These are phyloP conservation scores for Enteromius unitaeniatus DNA, from an alignment of 2,797 vertebrate genomes.

Conservation along the genomic window DNA sequence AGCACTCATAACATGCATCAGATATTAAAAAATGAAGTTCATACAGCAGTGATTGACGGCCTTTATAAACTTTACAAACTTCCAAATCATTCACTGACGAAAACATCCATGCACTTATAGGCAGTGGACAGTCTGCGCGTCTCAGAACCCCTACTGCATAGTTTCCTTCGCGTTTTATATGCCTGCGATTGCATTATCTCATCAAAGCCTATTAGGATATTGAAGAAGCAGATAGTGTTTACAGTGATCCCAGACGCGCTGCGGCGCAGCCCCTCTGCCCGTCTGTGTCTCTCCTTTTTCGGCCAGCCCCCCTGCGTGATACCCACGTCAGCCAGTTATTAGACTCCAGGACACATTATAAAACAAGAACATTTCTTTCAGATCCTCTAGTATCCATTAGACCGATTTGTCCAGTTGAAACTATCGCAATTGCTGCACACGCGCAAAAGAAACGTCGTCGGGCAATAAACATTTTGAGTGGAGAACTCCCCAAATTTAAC, in stretches of 20 bases:
- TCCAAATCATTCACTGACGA: neutral
- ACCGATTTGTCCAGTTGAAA: conserved; percentile 34
- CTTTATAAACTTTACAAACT: conserved; percentile 3
- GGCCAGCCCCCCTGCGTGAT: conserved; percentile 44
- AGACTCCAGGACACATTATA: conserved; percentile 39
- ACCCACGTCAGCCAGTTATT: conserved; percentile 58
- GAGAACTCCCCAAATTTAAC: conserved; percentile 45
- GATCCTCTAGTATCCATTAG: conserved; percentile 15
- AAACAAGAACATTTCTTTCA: conserved; percentile 27
- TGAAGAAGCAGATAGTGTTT: conserved; percentile 40
- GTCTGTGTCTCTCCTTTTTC: conserved; percentile 49
- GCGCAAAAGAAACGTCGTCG: conserved; percentile 55
- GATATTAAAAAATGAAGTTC: conserved; percentile 21
- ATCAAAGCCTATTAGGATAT: conserved; percentile 10
- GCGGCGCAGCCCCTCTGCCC: conserved; percentile 51
- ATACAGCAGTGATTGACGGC: neutral
- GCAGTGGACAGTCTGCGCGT: conserved; percentile 8
- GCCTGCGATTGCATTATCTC: conserved; percentile 30
- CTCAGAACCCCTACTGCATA: conserved; percentile 6
- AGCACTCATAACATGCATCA: conserved; percentile 46
- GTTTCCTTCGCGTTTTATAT: conserved; percentile 48
- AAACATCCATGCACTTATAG: conserved; percentile 26
- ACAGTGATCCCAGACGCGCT: conserved; percentile 43
- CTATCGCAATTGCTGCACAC: conserved; percentile 63
- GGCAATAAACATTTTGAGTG: conserved; percentile 50